phyloP scores from a whole-genome alignment of 2,888 invertebrate species.

The Melinaea menophilus region DNA sequence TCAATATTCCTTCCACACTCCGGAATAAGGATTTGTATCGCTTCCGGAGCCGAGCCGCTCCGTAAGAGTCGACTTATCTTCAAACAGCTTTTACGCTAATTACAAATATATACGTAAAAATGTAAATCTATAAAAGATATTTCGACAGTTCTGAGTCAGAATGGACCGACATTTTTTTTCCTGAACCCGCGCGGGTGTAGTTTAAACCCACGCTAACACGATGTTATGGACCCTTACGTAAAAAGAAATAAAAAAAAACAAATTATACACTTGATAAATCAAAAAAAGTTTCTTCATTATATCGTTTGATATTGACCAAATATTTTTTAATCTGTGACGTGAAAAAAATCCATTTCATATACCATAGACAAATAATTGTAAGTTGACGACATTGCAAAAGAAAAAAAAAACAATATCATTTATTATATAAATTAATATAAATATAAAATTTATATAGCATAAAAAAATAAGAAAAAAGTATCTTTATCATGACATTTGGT shows the following conservation, averaged over 20 bases:
- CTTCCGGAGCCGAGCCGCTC: conserved; percentile 15
- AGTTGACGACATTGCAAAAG: no score
- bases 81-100: not conserved
- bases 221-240: conserved; percentile 8
- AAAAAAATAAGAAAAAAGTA: no score
- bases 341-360: no score
- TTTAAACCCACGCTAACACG: conserved; percentile 14
- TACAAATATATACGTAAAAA: not conserved
- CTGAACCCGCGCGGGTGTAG: conserved; percentile 53
- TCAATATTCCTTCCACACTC: conserved; percentile 66
- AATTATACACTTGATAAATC: no score
- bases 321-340: no score
- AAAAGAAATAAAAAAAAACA: not conserved
- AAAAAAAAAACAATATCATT: no score
- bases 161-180: conserved; percentile 64
- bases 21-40: conserved; percentile 17
- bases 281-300: no score
- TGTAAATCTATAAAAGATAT: not conserved
- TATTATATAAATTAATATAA: no score
- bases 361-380: not conserved
- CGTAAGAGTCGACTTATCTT: not conserved
- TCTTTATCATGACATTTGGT: no score
- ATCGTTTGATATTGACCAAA: no score
- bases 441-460: no score
- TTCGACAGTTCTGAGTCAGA: conserved; percentile 30